phyloP scores from a whole-genome alignment of 2,888 invertebrate genomes.

The Amphipoea oculea region DNA sequence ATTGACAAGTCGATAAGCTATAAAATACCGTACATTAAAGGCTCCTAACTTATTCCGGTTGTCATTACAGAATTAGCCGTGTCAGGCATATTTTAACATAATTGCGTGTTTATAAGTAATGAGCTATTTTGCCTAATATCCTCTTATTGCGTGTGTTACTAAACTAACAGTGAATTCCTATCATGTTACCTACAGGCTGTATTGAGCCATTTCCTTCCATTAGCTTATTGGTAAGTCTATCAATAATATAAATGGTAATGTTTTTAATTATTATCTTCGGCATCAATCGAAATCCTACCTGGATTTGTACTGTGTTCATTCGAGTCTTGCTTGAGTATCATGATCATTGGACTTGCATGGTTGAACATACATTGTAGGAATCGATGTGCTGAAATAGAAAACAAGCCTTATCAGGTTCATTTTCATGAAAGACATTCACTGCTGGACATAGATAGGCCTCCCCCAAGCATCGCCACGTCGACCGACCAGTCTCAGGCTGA shows the following conservation, averaged over 20 bases:
- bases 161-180: constrained; percentile 37
- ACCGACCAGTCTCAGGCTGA: not conserved
- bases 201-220: constrained; percentile 52
- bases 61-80: constrained; percentile 47
- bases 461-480: not conserved
- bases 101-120: constrained; percentile 45
- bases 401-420: not conserved
- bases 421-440: not conserved
- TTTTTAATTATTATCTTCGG: constrained; percentile 5
- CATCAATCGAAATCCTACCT: not conserved
- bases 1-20: constrained; percentile 12
- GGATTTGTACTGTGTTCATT: not conserved
- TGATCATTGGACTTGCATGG: not conserved
- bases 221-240: constrained; percentile 15
- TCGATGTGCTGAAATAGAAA: not conserved
- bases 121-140: constrained; percentile 51
- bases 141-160: constrained; percentile 33
- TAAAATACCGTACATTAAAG: constrained; percentile 18
- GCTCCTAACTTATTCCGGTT: constrained; percentile 18
- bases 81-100: constrained; percentile 47
- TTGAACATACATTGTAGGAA: not conserved
- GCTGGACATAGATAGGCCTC: not conserved
- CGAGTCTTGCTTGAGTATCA: not conserved
- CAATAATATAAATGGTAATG: constrained; percentile 19
- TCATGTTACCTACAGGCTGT: constrained; percentile 10